Evolutionary conservation across 1,140 invertebrate genomes (phyloP).

Genomic region (Drosophila aff.): DNA sequence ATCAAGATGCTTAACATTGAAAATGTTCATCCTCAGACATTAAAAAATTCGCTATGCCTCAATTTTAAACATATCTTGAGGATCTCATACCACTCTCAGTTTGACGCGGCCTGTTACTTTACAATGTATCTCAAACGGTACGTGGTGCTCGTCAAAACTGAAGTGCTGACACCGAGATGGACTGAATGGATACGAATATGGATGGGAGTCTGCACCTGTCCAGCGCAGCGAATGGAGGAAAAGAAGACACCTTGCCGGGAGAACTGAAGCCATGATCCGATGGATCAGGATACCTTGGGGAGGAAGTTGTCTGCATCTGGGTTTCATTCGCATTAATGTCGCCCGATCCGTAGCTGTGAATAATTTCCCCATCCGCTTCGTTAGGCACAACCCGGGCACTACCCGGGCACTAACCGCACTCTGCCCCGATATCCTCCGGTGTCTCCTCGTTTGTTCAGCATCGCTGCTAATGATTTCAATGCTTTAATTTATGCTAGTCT

Average conservation of each 20-base stretch:
- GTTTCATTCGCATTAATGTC: conserved; percentile 52
- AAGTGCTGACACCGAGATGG: conserved; percentile 46
- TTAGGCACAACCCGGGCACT: not conserved
- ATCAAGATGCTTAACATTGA: conserved; percentile 12
- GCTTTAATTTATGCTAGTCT: conserved; percentile 70
- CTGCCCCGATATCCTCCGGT: conserved; percentile 14
- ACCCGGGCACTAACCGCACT: not conserved
- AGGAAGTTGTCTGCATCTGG: conserved; percentile 23
- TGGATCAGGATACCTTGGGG: conserved; percentile 44
- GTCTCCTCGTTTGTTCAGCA: conserved; percentile 80
- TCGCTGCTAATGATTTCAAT: conserved; percentile 80
- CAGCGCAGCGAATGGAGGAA: conserved; percentile 64
- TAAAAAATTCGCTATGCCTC: conserved; percentile 22
- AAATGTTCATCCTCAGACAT: conserved; percentile 1
- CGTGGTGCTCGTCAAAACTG: conserved; percentile 38
- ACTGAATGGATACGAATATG: conserved; percentile 37
- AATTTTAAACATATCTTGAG: conserved; percentile 9
- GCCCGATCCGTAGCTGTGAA: conserved; percentile 76
- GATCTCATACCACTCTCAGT: conserved; percentile 4
- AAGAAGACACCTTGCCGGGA: conserved; percentile 58
- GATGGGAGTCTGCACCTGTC: conserved; percentile 57
- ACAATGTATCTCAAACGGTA: conserved; percentile 68
- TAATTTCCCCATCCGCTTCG: conserved; percentile 80
- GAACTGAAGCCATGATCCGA: conserved; percentile 2
- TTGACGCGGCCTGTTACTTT: conserved; percentile 62